phyloP scores from a whole-genome alignment of 30 jellyfish, hydroid and myxozoan genomes.

The Haliclystus octoradiatus region DNA sequence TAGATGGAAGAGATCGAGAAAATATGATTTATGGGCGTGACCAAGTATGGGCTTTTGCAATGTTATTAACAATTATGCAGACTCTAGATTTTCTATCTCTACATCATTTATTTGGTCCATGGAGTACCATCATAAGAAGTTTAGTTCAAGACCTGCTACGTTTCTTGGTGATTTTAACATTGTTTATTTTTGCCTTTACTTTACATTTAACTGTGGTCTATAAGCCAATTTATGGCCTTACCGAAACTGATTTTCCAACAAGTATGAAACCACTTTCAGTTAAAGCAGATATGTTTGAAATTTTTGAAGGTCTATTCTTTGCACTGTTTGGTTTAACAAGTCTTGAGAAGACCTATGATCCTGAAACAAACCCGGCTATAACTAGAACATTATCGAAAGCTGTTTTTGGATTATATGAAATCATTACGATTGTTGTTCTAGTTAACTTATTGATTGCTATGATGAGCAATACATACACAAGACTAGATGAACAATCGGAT shows the following conservation, averaged over 20 bases:
- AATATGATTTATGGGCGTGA: constrained; percentile 81
- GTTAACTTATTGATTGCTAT: constrained; percentile 87
- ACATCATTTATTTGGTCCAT: constrained; percentile 90
- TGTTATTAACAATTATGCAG: constrained; percentile 53
- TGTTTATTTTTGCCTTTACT: constrained; percentile 77
- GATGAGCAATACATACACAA: constrained; percentile 95
- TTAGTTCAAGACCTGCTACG: constrained; percentile 71
- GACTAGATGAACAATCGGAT: constrained; percentile 83
- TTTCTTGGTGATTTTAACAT: constrained; percentile 64
- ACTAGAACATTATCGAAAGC: constrained; percentile 56
- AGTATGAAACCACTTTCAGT: constrained; percentile 20
- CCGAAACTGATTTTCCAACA: constrained; percentile 41
- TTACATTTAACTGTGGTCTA: constrained; percentile 76
- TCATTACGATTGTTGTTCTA: constrained; percentile 66
- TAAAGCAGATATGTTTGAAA: constrained; percentile 27
- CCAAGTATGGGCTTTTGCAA: constrained; percentile 65
- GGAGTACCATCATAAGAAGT: constrained; percentile 84
- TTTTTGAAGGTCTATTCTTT: constrained; percentile 67
- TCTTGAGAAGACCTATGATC: constrained; percentile 25
- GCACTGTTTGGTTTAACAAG: constrained; percentile 49
- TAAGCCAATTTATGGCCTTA: constrained; percentile 60
- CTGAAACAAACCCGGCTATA: constrained; percentile 61
- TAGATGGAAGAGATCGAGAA: constrained; percentile 47
- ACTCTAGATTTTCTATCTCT: constrained; percentile 83
- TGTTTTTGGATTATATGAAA: constrained; percentile 63